phyloP scores from a whole-genome alignment of 2,888 invertebrate species.

The Hylaea fasciaria region DNA sequence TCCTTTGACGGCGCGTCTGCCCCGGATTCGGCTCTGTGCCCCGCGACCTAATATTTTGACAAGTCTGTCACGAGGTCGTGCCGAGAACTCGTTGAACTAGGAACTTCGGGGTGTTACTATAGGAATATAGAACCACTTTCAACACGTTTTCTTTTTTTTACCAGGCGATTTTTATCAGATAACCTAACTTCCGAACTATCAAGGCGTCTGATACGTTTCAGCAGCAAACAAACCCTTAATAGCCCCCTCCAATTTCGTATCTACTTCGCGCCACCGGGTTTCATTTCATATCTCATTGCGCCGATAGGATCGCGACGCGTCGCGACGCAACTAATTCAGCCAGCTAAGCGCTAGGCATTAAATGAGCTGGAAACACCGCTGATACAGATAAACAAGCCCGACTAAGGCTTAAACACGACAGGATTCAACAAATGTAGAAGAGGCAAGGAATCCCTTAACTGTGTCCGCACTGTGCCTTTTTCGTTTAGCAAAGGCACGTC shows the following conservation, averaged over 20 bases:
- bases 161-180: too few species aligned
- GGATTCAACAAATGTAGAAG: neutral
- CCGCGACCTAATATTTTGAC: constrained; percentile 52
- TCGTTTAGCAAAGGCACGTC: too few species aligned
- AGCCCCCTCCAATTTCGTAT: too few species aligned
- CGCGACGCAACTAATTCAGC: constrained; percentile 59
- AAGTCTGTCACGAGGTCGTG: constrained; percentile 32
- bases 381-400: constrained; percentile 55
- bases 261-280: constrained; percentile 47
- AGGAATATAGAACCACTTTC: too few species aligned
- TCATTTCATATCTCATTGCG: constrained; percentile 71
- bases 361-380: constrained; percentile 72
- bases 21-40: constrained; percentile 58
- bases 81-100: neutral
- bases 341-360: constrained; percentile 49
- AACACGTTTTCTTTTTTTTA: too few species aligned
- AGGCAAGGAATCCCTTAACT: too few species aligned
- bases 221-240: too few species aligned
- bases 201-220: too few species aligned
- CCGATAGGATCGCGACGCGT: constrained; percentile 65
- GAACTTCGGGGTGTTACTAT: too few species aligned
- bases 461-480: too few species aligned
- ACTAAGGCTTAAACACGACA: constrained; percentile 11
- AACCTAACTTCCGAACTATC: too few species aligned
- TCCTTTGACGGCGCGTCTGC: constrained; percentile 70